A percentile compares a stretch with the other conserved stretches of the same genome.
Conservation (phyloP, 2,888 invertebrate genomes). For the Synanthedon tipuliformis region DNA sequence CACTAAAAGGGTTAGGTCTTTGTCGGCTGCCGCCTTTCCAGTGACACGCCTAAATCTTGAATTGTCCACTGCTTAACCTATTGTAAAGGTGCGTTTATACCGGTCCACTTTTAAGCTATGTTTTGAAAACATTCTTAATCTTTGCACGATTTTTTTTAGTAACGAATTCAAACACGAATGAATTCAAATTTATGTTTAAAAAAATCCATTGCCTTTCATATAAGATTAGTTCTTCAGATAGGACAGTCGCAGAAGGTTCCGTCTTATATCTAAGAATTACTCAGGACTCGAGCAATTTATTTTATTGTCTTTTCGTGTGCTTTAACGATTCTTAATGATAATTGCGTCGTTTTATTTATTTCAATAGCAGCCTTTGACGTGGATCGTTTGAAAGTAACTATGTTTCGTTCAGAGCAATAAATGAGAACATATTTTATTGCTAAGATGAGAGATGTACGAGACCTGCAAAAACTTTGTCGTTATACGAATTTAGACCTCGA, state of each 20-base stretch:
- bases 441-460: neutral
- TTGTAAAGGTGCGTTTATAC: neutral
- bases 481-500: too few relatives aligned
- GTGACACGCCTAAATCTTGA: slow-evolving; percentile 15
- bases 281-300: slow-evolving; percentile 8
- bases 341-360: slow-evolving; percentile 6
- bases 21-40: slow-evolving; percentile 19
- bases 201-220: neutral
- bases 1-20: slow-evolving; percentile 10
- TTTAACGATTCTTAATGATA: slow-evolving; percentile 6
- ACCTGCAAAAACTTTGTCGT: too few relatives aligned
- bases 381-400: slow-evolving; percentile 5
- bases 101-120: neutral
- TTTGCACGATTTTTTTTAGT: too few relatives aligned
- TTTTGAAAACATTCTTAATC: too few relatives aligned
- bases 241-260: slow-evolving; percentile 1
- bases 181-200: too few relatives aligned
- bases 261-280: slow-evolving; percentile 5
- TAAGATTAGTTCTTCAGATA: slow-evolving; percentile 1
- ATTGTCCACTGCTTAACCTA: slow-evolving; percentile 8
- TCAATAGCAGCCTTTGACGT: slow-evolving; percentile 3
- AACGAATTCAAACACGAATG: too few relatives aligned
- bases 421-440: neutral
- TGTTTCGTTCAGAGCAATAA: neutral
- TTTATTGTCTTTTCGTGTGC: slow-evolving; percentile 6